Percentiles rank a stretch among this genome's conserved stretches.
phyloP scores from a whole-genome alignment of 2,888 invertebrate genomes.

The Pegoplata infirma region DNA sequence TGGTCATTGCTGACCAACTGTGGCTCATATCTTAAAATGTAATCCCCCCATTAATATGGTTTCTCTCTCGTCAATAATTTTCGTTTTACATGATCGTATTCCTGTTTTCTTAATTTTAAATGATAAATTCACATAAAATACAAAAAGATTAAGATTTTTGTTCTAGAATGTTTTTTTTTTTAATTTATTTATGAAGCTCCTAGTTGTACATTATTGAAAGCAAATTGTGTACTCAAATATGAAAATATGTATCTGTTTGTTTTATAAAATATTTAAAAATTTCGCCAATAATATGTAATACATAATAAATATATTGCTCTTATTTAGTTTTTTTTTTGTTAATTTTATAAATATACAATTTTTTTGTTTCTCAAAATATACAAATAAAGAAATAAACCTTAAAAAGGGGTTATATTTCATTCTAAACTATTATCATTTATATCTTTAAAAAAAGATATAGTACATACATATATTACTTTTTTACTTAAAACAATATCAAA shows the following conservation, averaged over 20 bases:
- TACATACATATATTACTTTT: slow-evolving; percentile 23
- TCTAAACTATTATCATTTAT: slow-evolving; percentile 17
- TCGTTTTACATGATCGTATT: no score
- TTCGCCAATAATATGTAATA: neutral
- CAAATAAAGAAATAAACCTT: slow-evolving; percentile 27
- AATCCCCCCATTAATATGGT: no score
- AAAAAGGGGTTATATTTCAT: neutral
- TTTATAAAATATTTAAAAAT: no score
- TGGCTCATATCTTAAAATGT: no score
- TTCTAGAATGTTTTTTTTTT: no score
- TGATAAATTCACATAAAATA: no score
- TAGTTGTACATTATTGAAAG: neutral
- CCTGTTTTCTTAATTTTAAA: no score
- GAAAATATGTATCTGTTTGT: no score
- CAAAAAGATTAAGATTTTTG: no score
- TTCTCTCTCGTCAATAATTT: no score
- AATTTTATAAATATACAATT: neutral
- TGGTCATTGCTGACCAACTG: no score
- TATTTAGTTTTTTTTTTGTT: neutral
- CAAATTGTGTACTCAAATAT: neutral
- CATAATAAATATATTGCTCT: neutral
- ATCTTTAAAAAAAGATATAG: slow-evolving; percentile 45
- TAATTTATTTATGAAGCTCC: no score
- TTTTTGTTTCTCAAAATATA: slow-evolving; percentile 17
- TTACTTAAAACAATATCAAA: slow-evolving; percentile 40